Percentiles rank a stretch among this genome's conserved stretches.
These are phyloP conservation scores for Luffia ferchaultella DNA, from an alignment of 2,888 invertebrate species.

Conservation along the genomic window DNA sequence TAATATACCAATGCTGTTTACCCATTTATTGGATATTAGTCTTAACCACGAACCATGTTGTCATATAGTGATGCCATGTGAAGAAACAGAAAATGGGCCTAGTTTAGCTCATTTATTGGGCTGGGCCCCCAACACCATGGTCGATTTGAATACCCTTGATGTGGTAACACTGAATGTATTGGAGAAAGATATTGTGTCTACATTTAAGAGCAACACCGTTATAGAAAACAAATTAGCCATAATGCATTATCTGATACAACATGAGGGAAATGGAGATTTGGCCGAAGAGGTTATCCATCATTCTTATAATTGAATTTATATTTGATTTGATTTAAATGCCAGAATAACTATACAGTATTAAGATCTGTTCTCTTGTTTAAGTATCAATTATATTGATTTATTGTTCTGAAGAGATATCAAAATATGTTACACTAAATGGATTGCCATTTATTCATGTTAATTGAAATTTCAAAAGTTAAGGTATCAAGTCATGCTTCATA, in stretches of 20 bases:
- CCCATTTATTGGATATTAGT: constrained; percentile 86
- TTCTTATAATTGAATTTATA: too few relatives aligned
- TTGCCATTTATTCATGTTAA: too few relatives aligned
- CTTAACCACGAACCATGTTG: constrained; percentile 84
- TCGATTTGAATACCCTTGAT: constrained; percentile 77
- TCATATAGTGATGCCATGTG: constrained; percentile 75
- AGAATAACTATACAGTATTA: too few relatives aligned
- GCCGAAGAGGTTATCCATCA: constrained; percentile 82
- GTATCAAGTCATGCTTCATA: too few relatives aligned
- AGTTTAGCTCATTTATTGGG: constrained; percentile 74
- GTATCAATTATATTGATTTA: too few relatives aligned
- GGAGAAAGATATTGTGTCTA: constrained; percentile 71
- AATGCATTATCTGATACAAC: constrained; percentile 83
- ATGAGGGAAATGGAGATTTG: constrained; percentile 77
- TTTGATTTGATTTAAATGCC: too few relatives aligned
- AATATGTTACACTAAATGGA: too few relatives aligned
- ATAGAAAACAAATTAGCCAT: constrained; percentile 80
- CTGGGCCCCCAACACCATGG: constrained; percentile 58
- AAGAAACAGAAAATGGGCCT: constrained; percentile 61
- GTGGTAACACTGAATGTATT: constrained; percentile 72
- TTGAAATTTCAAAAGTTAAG: too few relatives aligned
- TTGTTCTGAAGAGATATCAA: too few relatives aligned
- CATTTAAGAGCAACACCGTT: constrained; percentile 72
- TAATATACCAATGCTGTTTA: constrained; percentile 83
- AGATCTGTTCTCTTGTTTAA: too few relatives aligned